Conservation (phyloP, 2,797 vertebrate species). For the Onychomys torridus region DNA sequence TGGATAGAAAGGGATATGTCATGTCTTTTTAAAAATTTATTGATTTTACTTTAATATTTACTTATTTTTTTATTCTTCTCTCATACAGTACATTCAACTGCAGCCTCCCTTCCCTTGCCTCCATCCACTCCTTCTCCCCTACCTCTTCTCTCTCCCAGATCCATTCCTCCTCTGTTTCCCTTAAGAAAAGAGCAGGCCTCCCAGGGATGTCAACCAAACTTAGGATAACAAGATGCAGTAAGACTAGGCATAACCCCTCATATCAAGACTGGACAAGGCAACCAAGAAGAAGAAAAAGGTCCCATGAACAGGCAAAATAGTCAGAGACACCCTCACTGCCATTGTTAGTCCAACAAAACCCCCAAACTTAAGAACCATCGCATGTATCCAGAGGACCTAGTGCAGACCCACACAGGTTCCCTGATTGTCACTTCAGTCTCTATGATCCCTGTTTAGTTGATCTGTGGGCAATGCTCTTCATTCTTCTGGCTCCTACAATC, state of each 20-base stretch:
- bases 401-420: not conserved
- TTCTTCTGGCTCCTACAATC: not conserved
- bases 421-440: not conserved
- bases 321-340: too few relatives aligned
- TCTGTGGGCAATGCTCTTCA: not conserved
- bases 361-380: not conserved
- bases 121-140: not conserved
- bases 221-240: too few relatives aligned
- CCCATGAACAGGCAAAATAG: too few relatives aligned
- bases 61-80: not conserved
- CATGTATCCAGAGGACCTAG: not conserved
- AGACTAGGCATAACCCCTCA: too few relatives aligned
- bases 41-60: too few relatives aligned
- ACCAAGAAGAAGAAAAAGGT: too few relatives aligned
- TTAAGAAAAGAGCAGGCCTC: too few relatives aligned
- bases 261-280: too few relatives aligned
- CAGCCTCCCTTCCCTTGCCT: not conserved
- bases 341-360: too few relatives aligned
- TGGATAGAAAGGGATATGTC: not conserved
- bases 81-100: not conserved
- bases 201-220: too few relatives aligned
- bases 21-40: not conserved
- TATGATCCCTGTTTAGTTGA: not conserved
- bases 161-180: too few relatives aligned
- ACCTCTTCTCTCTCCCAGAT: too few relatives aligned